These are phyloP conservation scores for Hozukius guyotensis DNA, from an alignment of 2,797 vertebrate species.

Conservation along the genomic window DNA sequence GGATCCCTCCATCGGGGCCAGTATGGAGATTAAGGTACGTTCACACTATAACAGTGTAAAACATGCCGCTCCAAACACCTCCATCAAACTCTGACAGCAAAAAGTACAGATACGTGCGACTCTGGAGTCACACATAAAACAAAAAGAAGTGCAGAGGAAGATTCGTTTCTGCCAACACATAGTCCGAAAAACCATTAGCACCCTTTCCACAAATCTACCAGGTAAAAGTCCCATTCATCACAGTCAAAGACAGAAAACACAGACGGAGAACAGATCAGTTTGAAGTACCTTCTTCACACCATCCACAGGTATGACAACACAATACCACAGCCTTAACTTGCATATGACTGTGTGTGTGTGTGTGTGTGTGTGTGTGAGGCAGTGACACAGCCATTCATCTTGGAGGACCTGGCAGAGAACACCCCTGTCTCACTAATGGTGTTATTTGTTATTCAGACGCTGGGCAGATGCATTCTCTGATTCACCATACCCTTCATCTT, in stretches of 20 bases:
- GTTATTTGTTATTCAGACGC: constrained; percentile 74
- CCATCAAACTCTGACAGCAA: not conserved
- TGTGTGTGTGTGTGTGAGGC: not conserved
- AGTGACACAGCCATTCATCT: constrained; percentile 69
- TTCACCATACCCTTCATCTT: constrained; percentile 54
- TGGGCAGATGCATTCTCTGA: constrained; percentile 70
- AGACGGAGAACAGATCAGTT: constrained; percentile 18
- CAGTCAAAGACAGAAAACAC: not conserved
- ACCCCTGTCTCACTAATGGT: constrained; percentile 64
- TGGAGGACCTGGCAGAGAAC: constrained; percentile 59
- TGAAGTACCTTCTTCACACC: constrained; percentile 43
- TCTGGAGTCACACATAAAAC: not conserved
- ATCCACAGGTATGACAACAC: constrained; percentile 40
- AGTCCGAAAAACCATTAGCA: not conserved
- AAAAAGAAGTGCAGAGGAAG: not conserved
- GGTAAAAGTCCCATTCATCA: not conserved
- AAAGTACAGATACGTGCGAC: too few species aligned
- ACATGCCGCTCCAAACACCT: not conserved
- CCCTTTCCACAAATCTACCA: not conserved
- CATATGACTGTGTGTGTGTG: not conserved
- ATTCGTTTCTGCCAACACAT: not conserved
- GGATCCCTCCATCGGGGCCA: too few species aligned
- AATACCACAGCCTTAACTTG: constrained; percentile 3
- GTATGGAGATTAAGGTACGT: not conserved
- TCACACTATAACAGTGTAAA: not conserved